A percentile compares a stretch with the other conserved stretches of the same genome.
phyloP scores from a whole-genome alignment of 2,888 invertebrate genomes.

The Clostera curtula region DNA sequence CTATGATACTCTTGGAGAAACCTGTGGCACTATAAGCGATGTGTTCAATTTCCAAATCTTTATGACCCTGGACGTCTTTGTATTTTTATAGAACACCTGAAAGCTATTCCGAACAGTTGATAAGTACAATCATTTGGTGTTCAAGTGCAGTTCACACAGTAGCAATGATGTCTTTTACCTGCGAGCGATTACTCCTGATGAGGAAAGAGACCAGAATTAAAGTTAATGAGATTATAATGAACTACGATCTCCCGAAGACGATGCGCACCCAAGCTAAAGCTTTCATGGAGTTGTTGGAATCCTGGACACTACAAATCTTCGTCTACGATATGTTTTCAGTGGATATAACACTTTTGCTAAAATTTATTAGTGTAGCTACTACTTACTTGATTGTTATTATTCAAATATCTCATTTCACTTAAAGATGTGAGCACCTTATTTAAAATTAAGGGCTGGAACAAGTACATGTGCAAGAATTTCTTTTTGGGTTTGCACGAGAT shows the following conservation, averaged over 20 bases:
- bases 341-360: slow-evolving; percentile 48
- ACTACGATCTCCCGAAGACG: slow-evolving; percentile 40
- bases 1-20: slow-evolving; percentile 39
- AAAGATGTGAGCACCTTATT: too few species aligned
- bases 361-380: slow-evolving; percentile 51
- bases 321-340: slow-evolving; percentile 51
- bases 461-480: too few species aligned
- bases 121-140: slow-evolving; percentile 35
- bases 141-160: slow-evolving; percentile 31
- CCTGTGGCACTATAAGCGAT: slow-evolving; percentile 33
- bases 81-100: slow-evolving; percentile 29
- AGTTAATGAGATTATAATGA: slow-evolving; percentile 48
- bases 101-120: slow-evolving; percentile 21
- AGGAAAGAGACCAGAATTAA: slow-evolving; percentile 37
- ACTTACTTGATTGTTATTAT: slow-evolving; percentile 55
- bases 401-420: slow-evolving; percentile 46
- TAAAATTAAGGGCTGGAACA: too few species aligned
- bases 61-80: slow-evolving; percentile 40
- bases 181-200: slow-evolving; percentile 34
- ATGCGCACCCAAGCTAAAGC: slow-evolving; percentile 48
- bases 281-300: slow-evolving; percentile 48
- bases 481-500: too few species aligned
- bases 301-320: slow-evolving; percentile 39
- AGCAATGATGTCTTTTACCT: slow-evolving; percentile 34
- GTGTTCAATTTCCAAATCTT: slow-evolving; percentile 49